phyloP scores from a whole-genome alignment of 1,140 invertebrate genomes.

The Polypedilum pembai region DNA sequence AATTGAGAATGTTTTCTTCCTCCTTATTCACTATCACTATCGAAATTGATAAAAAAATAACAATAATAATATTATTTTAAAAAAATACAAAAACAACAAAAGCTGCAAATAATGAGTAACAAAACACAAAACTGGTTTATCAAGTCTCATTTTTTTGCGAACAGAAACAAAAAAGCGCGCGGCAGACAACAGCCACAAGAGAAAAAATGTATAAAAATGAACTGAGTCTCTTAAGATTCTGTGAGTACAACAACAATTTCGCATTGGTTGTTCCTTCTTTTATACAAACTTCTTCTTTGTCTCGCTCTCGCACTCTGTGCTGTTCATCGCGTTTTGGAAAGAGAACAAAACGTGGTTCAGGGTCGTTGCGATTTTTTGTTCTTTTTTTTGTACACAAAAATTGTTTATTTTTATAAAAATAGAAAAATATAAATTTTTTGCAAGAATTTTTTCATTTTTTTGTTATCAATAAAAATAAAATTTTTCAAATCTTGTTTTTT shows the following conservation, averaged over 20 bases:
- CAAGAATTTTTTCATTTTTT: no score
- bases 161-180: conserved; percentile 14
- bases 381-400: not conserved
- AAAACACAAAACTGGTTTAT: conserved; percentile 25
- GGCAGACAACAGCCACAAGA: conserved; percentile 21
- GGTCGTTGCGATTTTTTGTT: conserved; percentile 18
- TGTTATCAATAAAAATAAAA: not conserved
- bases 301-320: not conserved
- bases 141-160: conserved; percentile 16
- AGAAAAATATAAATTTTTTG: no score
- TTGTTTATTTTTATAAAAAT: no score
- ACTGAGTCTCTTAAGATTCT: conserved; percentile 20
- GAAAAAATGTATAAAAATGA: conserved; percentile 5
- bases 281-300: conserved; percentile 26
- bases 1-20: not conserved
- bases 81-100: not conserved
- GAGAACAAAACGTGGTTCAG: conserved; percentile 7
- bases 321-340: not conserved
- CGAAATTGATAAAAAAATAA: no score
- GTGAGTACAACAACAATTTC: conserved; percentile 15
- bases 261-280: not conserved
- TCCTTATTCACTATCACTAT: not conserved
- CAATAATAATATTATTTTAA: no score
- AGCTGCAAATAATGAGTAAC: conserved; percentile 14
- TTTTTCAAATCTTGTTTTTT: not conserved